phyloP scores from a whole-genome alignment of 1,140 invertebrate species.

The Trachymyrmex cornetzi region DNA sequence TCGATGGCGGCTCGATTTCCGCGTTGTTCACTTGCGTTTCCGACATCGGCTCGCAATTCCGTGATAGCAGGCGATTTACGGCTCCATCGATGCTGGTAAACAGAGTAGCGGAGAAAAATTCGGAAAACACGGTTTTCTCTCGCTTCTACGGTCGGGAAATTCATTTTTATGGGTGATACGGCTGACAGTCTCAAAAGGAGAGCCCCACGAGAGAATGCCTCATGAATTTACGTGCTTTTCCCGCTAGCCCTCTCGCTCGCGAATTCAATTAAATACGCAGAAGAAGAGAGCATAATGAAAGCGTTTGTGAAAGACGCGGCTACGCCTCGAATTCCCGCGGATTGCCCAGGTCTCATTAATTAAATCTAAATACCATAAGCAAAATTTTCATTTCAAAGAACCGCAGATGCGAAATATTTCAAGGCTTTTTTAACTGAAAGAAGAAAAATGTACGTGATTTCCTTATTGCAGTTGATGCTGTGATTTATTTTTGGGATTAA shows the following conservation, averaged over 20 bases:
- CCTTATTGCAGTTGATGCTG: not conserved
- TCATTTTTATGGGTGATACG: slow-evolving; percentile 12
- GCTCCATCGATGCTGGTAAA: not conserved
- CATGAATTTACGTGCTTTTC: slow-evolving; percentile 25
- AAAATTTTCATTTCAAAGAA: slow-evolving; percentile 44
- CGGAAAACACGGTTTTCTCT: not conserved
- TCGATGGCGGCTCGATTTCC: slow-evolving; percentile 41
- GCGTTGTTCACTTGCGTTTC: slow-evolving; percentile 27
- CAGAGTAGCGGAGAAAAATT: not conserved
- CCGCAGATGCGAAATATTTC: not conserved
- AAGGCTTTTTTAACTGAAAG: not conserved
- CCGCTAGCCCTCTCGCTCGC: not conserved
- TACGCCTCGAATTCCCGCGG: not conserved
- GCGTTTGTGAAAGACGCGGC: slow-evolving; percentile 24
- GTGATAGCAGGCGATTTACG: slow-evolving; percentile 41
- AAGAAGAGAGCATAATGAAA: slow-evolving; percentile 46
- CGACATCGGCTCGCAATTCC: not conserved
- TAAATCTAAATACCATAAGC: slow-evolving; percentile 49
- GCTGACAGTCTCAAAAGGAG: slow-evolving; percentile 31
- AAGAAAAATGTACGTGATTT: not conserved
- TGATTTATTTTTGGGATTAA: not conserved
- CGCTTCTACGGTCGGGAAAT: not conserved
- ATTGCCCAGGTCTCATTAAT: slow-evolving; percentile 37
- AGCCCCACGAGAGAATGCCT: not conserved
- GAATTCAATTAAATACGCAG: slow-evolving; percentile 52